Conservation (phyloP, 1,140 invertebrate species). For the Zelostemma sp. region DNA sequence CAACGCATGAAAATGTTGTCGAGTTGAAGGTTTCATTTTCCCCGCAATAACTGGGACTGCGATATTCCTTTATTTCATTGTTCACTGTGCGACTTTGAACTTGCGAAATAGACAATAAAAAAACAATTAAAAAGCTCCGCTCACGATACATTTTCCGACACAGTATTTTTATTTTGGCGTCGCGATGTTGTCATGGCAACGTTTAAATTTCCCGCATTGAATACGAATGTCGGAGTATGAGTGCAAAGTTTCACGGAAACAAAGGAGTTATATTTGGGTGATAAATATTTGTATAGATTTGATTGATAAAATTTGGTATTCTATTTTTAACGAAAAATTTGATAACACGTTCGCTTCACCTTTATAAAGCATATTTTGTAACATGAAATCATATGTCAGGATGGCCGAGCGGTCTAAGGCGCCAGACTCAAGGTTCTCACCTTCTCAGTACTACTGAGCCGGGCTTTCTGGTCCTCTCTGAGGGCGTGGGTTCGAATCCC, state of each 20-base stretch:
- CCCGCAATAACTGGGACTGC: slow-evolving; percentile 49
- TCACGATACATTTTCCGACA: background rate
- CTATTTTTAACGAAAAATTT: too few relatives aligned
- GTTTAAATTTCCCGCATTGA: background rate
- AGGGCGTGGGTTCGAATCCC: slow-evolving; percentile 86
- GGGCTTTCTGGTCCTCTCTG: slow-evolving; percentile 68
- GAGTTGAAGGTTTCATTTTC: slow-evolving; percentile 58
- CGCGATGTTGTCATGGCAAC: background rate
- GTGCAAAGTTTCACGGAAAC: too few relatives aligned
- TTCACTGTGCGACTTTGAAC: slow-evolving; percentile 5
- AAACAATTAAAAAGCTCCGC: background rate
- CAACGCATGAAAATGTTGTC: slow-evolving; percentile 48
- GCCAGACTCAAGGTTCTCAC: slow-evolving; percentile 68
- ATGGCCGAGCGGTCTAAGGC: slow-evolving; percentile 74
- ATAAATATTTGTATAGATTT: background rate
- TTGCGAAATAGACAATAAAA: background rate
- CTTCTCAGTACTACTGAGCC: slow-evolving; percentile 27
- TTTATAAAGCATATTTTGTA: slow-evolving; percentile 18
- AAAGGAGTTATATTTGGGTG: background rate
- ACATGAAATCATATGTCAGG: slow-evolving; percentile 64
- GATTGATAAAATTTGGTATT: background rate
- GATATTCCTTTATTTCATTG: slow-evolving; percentile 48
- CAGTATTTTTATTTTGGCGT: slow-evolving; percentile 2
- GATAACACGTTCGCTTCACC: too few relatives aligned
- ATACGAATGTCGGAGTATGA: too few relatives aligned